Evolutionary conservation across 2,888 invertebrate species (phyloP).

Genomic region (Sthenelais limicola): DNA sequence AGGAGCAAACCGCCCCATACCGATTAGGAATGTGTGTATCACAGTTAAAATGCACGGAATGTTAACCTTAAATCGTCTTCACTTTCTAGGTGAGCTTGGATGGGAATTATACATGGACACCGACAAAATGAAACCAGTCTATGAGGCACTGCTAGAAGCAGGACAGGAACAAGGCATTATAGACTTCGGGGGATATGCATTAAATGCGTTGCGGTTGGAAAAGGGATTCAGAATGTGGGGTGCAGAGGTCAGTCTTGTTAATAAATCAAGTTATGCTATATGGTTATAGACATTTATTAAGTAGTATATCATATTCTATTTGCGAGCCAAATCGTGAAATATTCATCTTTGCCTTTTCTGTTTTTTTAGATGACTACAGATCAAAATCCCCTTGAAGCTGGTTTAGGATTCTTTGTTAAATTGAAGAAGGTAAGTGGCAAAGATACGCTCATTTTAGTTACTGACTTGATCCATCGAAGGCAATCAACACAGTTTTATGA

Average conservation of each 20-base stretch:
- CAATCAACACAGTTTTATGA: no score
- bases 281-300: no score
- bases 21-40: no score
- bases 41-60: no score
- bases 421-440: conserved; percentile 62
- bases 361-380: conserved; percentile 71
- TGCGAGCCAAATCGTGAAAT: neutral
- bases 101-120: conserved; percentile 73
- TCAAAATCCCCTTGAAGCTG: conserved; percentile 73
- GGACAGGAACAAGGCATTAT: conserved; percentile 68
- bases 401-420: conserved; percentile 69
- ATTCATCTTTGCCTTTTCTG: neutral
- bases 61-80: no score
- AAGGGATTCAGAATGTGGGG: conserved; percentile 74
- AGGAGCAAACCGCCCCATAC: no score
- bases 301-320: no score
- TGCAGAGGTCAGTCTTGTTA: conserved; percentile 67
- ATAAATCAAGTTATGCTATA: no score
- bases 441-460: no score
- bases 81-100: conserved; percentile 71
- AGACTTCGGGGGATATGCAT: conserved; percentile 72
- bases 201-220: conserved; percentile 72
- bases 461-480: no score
- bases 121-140: conserved; percentile 66
- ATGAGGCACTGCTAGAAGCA: conserved; percentile 66